phyloP scores from a whole-genome alignment of 2,113 vertebrate species.

The Hemiprocne comata region DNA sequence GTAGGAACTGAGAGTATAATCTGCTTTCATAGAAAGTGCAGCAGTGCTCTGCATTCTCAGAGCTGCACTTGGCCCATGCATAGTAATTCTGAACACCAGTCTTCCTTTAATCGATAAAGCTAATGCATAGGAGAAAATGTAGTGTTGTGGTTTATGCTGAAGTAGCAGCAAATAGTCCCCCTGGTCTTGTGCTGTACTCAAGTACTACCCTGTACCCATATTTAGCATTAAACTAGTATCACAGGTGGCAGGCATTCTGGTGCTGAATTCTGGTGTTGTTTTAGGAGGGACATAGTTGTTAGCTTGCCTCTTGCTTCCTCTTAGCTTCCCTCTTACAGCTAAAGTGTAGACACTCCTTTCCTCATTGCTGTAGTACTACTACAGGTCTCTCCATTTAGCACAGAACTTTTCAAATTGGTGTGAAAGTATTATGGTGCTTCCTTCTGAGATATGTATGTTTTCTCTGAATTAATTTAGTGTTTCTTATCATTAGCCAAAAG shows the following conservation, averaged over 20 bases:
- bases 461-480: background rate
- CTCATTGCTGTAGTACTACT: background rate
- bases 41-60: background rate
- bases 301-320: background rate
- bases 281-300: background rate
- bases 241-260: background rate
- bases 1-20: background rate
- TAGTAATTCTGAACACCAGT: background rate
- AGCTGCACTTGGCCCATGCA: background rate
- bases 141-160: background rate
- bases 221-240: background rate
- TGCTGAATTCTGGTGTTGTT: background rate
- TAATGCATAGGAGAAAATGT: background rate
- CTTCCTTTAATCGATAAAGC: background rate
- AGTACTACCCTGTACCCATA: background rate
- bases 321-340: background rate
- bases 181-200: background rate
- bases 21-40: background rate
- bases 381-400: background rate
- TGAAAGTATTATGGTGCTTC: background rate
- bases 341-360: background rate
- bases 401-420: background rate
- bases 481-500: background rate
- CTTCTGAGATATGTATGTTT: background rate
- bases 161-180: background rate